A percentile compares a stretch with the other conserved stretches of the same genome.
These are phyloP conservation scores for Brachyistius frenatus DNA, from an alignment of 2,113 vertebrate genomes.

Conservation along the genomic window DNA sequence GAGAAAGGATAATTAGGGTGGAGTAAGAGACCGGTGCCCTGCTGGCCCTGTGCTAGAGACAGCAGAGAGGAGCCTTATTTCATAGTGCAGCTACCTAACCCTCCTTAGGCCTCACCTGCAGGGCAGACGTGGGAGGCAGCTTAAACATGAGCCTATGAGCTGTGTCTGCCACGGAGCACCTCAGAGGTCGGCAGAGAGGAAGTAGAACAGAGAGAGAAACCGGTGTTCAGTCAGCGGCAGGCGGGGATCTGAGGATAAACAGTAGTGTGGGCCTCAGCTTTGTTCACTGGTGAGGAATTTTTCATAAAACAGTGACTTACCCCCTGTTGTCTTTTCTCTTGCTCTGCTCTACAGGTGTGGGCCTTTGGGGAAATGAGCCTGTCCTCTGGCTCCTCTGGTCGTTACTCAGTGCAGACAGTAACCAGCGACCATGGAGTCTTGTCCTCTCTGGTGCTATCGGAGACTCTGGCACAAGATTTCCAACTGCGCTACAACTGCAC, in stretches of 20 bases:
- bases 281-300: slow-evolving; percentile 7
- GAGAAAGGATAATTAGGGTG: slow-evolving; percentile 81
- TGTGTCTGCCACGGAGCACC: slow-evolving; percentile 46
- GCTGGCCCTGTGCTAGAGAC: slow-evolving; percentile 60
- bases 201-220: slow-evolving; percentile 41
- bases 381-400: slow-evolving; percentile 85
- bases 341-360: slow-evolving; percentile 86
- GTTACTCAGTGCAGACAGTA: slow-evolving; percentile 90
- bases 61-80: slow-evolving; percentile 67
- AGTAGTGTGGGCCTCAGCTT: slow-evolving; percentile 24
- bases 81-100: slow-evolving; percentile 61
- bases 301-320: slow-evolving; percentile 26
- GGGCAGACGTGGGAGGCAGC: slow-evolving; percentile 75
- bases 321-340: slow-evolving; percentile 14
- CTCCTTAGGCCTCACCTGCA: slow-evolving; percentile 73
- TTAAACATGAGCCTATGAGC: slow-evolving; percentile 76
- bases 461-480: slow-evolving; percentile 88
- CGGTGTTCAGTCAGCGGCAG: slow-evolving; percentile 31
- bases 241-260: slow-evolving; percentile 57
- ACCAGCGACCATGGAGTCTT: slow-evolving; percentile 83
- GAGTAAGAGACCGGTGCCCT: slow-evolving; percentile 76
- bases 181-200: slow-evolving; percentile 57
- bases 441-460: slow-evolving; percentile 89
- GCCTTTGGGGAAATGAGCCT: slow-evolving; percentile 89
- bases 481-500: slow-evolving; percentile 91